Conservation (phyloP, 2,888 invertebrate species). For the Amphimallon solstitiale region DNA sequence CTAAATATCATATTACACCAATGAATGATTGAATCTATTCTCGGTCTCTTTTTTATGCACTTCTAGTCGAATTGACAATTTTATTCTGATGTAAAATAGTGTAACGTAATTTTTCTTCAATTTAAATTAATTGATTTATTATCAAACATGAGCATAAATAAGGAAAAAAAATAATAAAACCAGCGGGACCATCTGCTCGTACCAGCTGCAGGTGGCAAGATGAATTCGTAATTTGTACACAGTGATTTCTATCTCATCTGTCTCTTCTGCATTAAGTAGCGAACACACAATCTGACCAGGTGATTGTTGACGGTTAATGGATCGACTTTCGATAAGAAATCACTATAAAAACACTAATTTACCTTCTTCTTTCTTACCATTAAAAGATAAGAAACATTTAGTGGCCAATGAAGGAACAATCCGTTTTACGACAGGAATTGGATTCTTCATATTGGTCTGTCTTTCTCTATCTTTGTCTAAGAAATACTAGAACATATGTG, state of each 20-base stretch:
- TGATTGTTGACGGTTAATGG: conserved; percentile 16
- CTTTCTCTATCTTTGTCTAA: not conserved
- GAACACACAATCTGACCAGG: conserved; percentile 1
- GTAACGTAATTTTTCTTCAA: no score
- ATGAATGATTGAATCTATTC: no score
- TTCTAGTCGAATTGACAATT: no score
- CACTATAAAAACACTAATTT: conserved; percentile 2
- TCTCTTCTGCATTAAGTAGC: not conserved
- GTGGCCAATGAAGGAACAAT: not conserved
- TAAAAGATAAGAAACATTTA: not conserved
- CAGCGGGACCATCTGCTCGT: not conserved
- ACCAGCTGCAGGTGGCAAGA: conserved; percentile 11
- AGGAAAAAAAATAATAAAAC: not conserved
- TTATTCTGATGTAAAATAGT: no score
- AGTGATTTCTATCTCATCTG: conserved; percentile 6
- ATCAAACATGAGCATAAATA: not conserved
- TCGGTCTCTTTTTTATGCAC: no score
- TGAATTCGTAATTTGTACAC: conserved; percentile 9
- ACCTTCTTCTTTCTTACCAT: not conserved
- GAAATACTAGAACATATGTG: no score
- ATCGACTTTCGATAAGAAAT: conserved; percentile 11
- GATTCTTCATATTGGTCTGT: not conserved
- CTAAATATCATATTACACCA: no score
- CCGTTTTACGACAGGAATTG: not conserved
- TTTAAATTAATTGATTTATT: not conserved